phyloP scores from a whole-genome alignment of 1,140 invertebrate species.

The Dreissena polymorpha region DNA sequence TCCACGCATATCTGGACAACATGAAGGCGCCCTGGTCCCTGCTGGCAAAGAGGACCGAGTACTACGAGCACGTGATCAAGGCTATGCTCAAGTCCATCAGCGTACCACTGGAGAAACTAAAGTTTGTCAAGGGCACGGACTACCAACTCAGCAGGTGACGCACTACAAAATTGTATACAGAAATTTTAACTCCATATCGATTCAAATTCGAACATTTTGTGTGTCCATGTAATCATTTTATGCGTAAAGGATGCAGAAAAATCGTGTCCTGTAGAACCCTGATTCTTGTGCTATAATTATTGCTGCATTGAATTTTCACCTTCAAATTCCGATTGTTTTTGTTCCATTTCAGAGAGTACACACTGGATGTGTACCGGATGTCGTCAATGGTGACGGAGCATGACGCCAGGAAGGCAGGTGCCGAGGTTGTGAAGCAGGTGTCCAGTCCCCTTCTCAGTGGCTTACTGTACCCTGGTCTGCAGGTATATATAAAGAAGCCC shows the following conservation, averaged over 20 bases:
- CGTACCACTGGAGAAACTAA: constrained; percentile 96
- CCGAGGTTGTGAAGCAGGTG: constrained; percentile 99
- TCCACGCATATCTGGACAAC: constrained; percentile 99
- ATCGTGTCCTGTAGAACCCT: no score
- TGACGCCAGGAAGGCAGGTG: constrained; percentile 99
- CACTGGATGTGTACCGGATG: constrained; percentile 97
- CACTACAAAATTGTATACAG: no score
- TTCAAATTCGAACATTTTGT: no score
- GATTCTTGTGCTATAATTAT: no score
- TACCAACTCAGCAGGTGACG: constrained; percentile 93
- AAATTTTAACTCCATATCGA: no score
- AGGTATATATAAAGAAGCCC: constrained; percentile 79
- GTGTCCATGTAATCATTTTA: no score
- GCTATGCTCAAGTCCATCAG: constrained; percentile 95
- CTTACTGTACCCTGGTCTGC: constrained; percentile 93
- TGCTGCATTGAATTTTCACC: no score
- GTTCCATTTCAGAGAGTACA: constrained; percentile 88
- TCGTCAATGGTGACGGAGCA: constrained; percentile 97
- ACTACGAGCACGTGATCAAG: constrained; percentile 98
- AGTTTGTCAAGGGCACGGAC: constrained; percentile 96
- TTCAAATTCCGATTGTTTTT: no score
- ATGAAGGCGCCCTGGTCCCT: constrained; percentile 99
- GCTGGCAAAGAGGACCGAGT: constrained; percentile 91
- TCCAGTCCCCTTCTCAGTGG: constrained; percentile 97
- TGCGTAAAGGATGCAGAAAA: no score